A percentile compares a stretch with the other conserved stretches of the same genome.
Evolutionary conservation across 2,888 invertebrate species (phyloP).

Genomic region (Mythimna vitellina): DNA sequence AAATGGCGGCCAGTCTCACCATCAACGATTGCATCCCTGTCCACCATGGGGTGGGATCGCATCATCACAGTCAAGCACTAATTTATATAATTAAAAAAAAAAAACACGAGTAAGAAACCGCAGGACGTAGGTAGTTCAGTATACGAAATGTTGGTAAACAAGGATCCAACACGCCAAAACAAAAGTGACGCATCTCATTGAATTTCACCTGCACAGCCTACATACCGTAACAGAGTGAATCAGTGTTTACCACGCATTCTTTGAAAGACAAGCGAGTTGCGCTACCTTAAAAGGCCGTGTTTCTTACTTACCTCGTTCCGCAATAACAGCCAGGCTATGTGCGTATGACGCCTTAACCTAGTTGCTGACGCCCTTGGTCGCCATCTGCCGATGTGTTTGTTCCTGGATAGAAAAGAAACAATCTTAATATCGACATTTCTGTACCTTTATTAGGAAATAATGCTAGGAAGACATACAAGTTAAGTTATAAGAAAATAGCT

Average conservation of each 20-base stretch:
- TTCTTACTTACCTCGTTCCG: conserved; percentile 86
- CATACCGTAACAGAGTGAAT: conserved; percentile 68
- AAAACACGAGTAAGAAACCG: too few species aligned
- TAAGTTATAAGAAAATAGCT: too few species aligned
- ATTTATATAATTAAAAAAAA: too few species aligned
- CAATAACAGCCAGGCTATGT: conserved; percentile 80
- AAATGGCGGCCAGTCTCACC: too few species aligned
- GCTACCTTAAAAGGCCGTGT: conserved; percentile 75
- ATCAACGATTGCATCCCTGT: too few species aligned
- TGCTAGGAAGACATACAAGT: too few species aligned
- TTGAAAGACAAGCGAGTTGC: conserved; percentile 67
- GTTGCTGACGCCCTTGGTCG: conserved; percentile 79
- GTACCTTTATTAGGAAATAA: not conserved
- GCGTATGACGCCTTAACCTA: conserved; percentile 81
- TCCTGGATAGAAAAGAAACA: conserved; percentile 70
- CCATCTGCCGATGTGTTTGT: conserved; percentile 74
- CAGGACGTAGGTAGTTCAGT: too few species aligned
- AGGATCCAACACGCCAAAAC: conserved; percentile 32
- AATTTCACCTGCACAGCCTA: conserved; percentile 51
- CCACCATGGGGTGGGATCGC: too few species aligned
- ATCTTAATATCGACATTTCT: not conserved
- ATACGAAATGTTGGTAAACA: conserved; percentile 16
- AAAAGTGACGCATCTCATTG: conserved; percentile 50
- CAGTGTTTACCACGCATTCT: conserved; percentile 76
- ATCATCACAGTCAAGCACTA: too few species aligned